These are phyloP conservation scores for Machimus rusticus DNA, from an alignment of 2,888 invertebrate species.

Conservation along the genomic window DNA sequence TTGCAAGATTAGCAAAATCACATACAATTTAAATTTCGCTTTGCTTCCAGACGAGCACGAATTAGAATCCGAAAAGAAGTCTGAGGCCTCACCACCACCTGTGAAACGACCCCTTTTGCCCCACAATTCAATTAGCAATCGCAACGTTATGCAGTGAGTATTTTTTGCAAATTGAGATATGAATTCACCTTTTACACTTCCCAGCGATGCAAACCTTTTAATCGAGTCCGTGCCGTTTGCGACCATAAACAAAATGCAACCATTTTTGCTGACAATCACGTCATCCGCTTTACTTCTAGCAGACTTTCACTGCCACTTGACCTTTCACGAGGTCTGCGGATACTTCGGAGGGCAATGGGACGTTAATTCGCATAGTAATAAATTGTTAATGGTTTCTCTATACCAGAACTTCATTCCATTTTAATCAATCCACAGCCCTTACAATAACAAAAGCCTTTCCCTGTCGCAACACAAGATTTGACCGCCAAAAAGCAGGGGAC, in stretches of 20 bases:
- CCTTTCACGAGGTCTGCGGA: slow-evolving; percentile 94
- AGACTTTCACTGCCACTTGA: slow-evolving; percentile 93
- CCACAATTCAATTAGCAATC: slow-evolving; percentile 77
- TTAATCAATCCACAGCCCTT: slow-evolving; percentile 70
- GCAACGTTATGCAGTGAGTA: slow-evolving; percentile 79
- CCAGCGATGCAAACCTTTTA: slow-evolving; percentile 87
- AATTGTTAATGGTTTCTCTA: not conserved
- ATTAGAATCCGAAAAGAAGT: slow-evolving; percentile 70
- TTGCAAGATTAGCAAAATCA: not conserved
- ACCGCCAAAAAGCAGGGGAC: slow-evolving; percentile 76
- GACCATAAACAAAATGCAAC: slow-evolving; percentile 88
- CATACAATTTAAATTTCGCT: not conserved
- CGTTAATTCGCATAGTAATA: slow-evolving; percentile 88
- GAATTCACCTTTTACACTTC: slow-evolving; percentile 52
- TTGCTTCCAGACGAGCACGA: slow-evolving; percentile 65
- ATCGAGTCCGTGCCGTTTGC: slow-evolving; percentile 90
- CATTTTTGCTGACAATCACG: slow-evolving; percentile 86
- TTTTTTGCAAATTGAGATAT: not conserved
- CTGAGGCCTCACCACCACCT: slow-evolving; percentile 68
- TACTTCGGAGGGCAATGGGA: slow-evolving; percentile 97
- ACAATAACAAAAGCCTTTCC: slow-evolving; percentile 90
- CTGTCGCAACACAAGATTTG: slow-evolving; percentile 81
- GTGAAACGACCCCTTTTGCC: slow-evolving; percentile 74
- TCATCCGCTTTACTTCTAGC: slow-evolving; percentile 87
- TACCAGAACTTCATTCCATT: not conserved